Base-by-base conservation (phyloP, 2,797 vertebrate species). In the Poecilia velifera region DNA sequence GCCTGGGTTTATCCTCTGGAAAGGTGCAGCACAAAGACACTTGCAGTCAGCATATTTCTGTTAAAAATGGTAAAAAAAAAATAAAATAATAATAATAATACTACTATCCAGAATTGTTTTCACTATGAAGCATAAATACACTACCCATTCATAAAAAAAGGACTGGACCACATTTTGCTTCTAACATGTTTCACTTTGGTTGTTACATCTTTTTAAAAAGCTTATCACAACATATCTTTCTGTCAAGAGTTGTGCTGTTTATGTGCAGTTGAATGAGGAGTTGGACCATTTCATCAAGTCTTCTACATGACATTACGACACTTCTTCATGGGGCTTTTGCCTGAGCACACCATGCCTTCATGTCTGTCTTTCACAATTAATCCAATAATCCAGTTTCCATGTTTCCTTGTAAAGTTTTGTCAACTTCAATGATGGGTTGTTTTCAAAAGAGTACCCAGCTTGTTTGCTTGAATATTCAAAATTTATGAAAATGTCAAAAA, bases 1-100 rank as follows among this genome's bases (percentile, higher is more conserved):
- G 74, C 36, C 34, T 31, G 45, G 39, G 34, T 81, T 57, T 72
- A 43, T 73, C 55, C 59, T 78, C 73, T 80, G 82, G 25, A 22
- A 66, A 83, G 53, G 68, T 53, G 75, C 39, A 82, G 62, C 78
- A 88, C 76, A 82, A 75, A 82, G 73, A 46, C 76, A 49, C 71
- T 73, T 85, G 83, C 72, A 51, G 70, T 4, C 68, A 66, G 25
- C 72, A 70, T 74, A 55, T 83, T 82, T 77, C 39, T 77, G 62
- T 53, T 59, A 66, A 82, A 85, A 59, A 64, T 62, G 76, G 22
- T 79, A 39, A 47, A 64, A 62, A 62, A 62, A 66, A 9, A 47
- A 76, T 81, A 77, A 41, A 45, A 31, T 31, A 31, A 31, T 31
- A 31, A 31, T 31, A 31, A 2, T 31, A 31, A 31, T 31, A 76